Evolutionary conservation across 2,113 vertebrate genomes (phyloP), one percentile per base, ranked within the genome.

Genomic region (Nerophis ophidion): DNA sequence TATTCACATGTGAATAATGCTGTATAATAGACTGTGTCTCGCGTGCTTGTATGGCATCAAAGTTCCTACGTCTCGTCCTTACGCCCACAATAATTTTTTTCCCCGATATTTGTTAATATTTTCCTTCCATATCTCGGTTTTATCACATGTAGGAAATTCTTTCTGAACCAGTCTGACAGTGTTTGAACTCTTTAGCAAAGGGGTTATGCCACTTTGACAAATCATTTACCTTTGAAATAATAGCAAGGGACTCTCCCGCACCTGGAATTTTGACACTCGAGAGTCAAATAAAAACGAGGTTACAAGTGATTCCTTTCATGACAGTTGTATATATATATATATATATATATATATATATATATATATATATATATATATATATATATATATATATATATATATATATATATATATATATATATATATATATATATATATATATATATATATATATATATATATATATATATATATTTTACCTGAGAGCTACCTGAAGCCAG

Each of bases 211-310:
- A 9, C 54, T 61, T 67, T 72, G 44, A 79, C 71, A 80, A 91
- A 90, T 91, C 68, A 89, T 91, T 91, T 72, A 91, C 90, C 83
- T 76, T 65, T 60, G 64, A 71, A 73, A 68, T 50, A 74, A 68
- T 62, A 55, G 16, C 57, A 57, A 19, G 63, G 48, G 75, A 83
- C 80, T 72, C 75, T 72, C 81, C 79, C 82, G 70, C 67, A 71
- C 47, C 75, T 77, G 81, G 81, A 84, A 83, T 86, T 65, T 74
- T 77, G 70, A 81, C 75, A 54, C 47, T 53, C n/a, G 73, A 73
- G 65, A 57, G 74, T 70, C 75, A 59, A 8, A 47, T 17, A 66
- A 17, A 64, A 72, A 73, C 61, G 35, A 61, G 73, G 69, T 70
- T 60, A 17, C 2, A 58, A 69, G 64, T 33, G 60, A 35, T 56